A percentile compares a stretch with the other conserved stretches of the same genome.
These are phyloP conservation scores for Quadroppia sp. DNA, from an alignment of 2,888 invertebrate genomes.

Conservation along the genomic window DNA sequence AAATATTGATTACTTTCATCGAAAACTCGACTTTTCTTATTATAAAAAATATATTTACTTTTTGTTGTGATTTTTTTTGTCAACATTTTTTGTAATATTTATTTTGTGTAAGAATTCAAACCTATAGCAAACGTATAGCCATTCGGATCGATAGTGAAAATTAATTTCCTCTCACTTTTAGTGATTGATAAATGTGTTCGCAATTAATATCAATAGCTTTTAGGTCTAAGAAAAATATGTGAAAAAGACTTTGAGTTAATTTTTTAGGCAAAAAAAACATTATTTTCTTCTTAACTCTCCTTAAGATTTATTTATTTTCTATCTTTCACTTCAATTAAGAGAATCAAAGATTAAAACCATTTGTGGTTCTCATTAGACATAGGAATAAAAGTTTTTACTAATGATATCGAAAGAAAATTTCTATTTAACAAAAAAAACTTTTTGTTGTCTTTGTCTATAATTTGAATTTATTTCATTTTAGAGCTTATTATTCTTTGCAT, in stretches of 20 bases:
- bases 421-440: no score
- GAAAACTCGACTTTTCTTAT: background rate
- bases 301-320: background rate
- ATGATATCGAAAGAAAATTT: background rate
- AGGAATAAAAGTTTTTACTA: background rate
- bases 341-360: constrained; percentile 8
- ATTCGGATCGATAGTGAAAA: constrained; percentile 6
- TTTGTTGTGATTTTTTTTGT: constrained; percentile 15
- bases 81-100: background rate
- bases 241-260: constrained; percentile 2
- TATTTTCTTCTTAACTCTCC: no score
- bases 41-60: background rate
- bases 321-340: background rate
- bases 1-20: constrained; percentile 19
- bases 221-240: background rate
- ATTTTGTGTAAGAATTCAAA: constrained; percentile 18
- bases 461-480: background rate
- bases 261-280: background rate
- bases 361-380: constrained; percentile 20
- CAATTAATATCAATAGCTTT: constrained; percentile 19
- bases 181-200: constrained; percentile 21
- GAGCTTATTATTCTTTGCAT: no score
- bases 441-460: background rate
- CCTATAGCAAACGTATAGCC: background rate
- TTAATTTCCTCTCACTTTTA: constrained; percentile 11